Percentiles rank a stretch among this genome's conserved stretches.
Conservation (phyloP, 2,888 invertebrate genomes). For the Rhingia rostrata region DNA sequence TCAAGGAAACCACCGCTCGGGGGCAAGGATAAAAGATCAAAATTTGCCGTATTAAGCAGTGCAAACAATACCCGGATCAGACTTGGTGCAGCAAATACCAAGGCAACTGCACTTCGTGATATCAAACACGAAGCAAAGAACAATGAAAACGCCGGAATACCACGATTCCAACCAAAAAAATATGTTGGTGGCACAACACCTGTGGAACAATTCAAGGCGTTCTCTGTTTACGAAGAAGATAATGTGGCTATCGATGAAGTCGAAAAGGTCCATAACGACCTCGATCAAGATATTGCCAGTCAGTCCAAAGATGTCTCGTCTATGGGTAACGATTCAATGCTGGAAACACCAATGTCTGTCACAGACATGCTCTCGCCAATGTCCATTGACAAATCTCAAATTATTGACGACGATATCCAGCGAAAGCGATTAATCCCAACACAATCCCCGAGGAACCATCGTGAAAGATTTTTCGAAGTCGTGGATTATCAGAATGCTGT, state of each 20-base stretch:
- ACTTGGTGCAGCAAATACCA: conserved; percentile 56
- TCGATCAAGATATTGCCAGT: conserved; percentile 42
- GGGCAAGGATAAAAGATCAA: conserved; percentile 72
- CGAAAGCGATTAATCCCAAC: conserved; percentile 64
- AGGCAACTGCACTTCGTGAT: conserved; percentile 77
- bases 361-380: conserved; percentile 85
- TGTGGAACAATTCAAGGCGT: conserved; percentile 89
- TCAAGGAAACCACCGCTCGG: conserved; percentile 62
- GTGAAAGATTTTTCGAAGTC: conserved; percentile 89
- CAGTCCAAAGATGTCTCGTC: conserved; percentile 54
- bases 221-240: conserved; percentile 89
- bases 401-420: conserved; percentile 79
- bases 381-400: conserved; percentile 86
- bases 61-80: conserved; percentile 57
- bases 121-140: conserved; percentile 67
- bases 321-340: conserved; percentile 77
- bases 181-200: conserved; percentile 82
- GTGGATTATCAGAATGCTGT: conserved; percentile 93
- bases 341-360: conserved; percentile 86
- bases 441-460: conserved; percentile 84
- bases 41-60: conserved; percentile 74
- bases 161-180: conserved; percentile 79
- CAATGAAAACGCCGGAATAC: conserved; percentile 76
- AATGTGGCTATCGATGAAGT: conserved; percentile 73
- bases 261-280: conserved; percentile 69